These are phyloP conservation scores for Elephantulus edwardii DNA, from an alignment of 2,113 vertebrate genomes.

Conservation along the genomic window DNA sequence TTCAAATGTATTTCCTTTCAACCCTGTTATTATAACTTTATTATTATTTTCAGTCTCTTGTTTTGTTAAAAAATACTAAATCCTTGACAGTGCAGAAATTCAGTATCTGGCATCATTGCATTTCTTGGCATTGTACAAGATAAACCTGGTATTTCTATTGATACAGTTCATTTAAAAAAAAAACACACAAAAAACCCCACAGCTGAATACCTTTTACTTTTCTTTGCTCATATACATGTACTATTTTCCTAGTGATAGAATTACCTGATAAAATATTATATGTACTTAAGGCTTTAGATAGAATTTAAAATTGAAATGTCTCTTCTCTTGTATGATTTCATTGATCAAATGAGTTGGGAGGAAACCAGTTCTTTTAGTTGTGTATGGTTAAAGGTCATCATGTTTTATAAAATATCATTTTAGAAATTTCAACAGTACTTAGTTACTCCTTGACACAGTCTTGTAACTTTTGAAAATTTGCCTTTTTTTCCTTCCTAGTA, in stretches of 20 bases:
- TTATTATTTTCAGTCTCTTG: background rate
- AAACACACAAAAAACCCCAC: no score
- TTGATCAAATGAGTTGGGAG: conserved; percentile 17
- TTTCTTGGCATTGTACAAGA: no score
- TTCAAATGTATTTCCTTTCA: background rate
- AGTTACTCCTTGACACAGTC: conserved; percentile 28
- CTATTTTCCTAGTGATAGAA: conserved; percentile 39
- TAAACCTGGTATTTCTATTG: no score
- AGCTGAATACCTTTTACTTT: no score
- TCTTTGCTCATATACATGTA: background rate
- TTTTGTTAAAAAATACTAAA: conserved; percentile 43
- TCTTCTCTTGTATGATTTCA: conserved; percentile 45
- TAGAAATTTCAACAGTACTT: conserved; percentile 26
- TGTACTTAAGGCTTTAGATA: conserved; percentile 32
- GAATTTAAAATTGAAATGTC: conserved; percentile 29
- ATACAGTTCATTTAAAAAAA: no score
- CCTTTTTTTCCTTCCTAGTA: background rate
- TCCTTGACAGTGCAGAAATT: no score
- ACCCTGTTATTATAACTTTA: background rate
- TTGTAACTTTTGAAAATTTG: conserved; percentile 20
- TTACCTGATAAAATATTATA: background rate
- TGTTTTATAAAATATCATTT: conserved; percentile 52
- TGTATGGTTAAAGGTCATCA: conserved; percentile 50
- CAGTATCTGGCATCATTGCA: no score
- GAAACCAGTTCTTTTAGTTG: conserved; percentile 34